Conservation (phyloP, 2,113 vertebrate species). For the Amphiprion percula region DNA sequence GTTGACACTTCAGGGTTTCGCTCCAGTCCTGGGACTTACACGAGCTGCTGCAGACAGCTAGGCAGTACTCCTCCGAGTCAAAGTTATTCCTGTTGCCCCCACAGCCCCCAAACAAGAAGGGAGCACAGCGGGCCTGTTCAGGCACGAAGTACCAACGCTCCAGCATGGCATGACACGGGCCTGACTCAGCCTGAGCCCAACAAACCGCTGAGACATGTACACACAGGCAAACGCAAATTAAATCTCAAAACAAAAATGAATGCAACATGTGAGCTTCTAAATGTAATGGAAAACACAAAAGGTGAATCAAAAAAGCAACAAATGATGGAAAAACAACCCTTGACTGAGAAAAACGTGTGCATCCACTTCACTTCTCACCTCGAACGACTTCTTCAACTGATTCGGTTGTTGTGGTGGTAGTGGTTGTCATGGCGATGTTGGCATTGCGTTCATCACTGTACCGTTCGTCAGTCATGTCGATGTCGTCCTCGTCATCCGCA, state of each 20-base stretch:
- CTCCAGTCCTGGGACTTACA: constrained; percentile 87
- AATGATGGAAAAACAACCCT: background rate
- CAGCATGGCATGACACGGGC: constrained; percentile 94
- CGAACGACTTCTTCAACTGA: constrained; percentile 97
- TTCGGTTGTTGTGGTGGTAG: constrained; percentile 95
- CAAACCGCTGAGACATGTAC: constrained; percentile 90
- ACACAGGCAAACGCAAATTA: constrained; percentile 58
- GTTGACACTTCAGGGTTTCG: constrained; percentile 40
- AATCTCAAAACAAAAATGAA: constrained; percentile 26
- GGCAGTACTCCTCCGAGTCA: constrained; percentile 98
- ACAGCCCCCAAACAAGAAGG: constrained; percentile 98
- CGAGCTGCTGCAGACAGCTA: constrained; percentile 97
- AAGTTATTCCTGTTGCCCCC: constrained; percentile 99
- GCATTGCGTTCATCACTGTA: constrained; percentile 90
- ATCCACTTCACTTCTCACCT: constrained; percentile 83
- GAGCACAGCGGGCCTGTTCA: constrained; percentile 90
- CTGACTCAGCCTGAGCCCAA: constrained; percentile 94
- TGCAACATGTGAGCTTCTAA: constrained; percentile 2
- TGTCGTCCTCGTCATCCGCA: constrained; percentile 86
- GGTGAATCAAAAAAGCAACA: constrained; percentile 1
- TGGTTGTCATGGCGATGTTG: constrained; percentile 94
- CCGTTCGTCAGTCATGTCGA: constrained; percentile 86
- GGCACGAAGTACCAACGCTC: constrained; percentile 97
- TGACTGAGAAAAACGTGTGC: background rate
- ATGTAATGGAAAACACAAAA: constrained; percentile 25